These are phyloP conservation scores for Hippoglossus hippoglossus DNA, from an alignment of 2,797 vertebrate species.

Conservation along the genomic window DNA sequence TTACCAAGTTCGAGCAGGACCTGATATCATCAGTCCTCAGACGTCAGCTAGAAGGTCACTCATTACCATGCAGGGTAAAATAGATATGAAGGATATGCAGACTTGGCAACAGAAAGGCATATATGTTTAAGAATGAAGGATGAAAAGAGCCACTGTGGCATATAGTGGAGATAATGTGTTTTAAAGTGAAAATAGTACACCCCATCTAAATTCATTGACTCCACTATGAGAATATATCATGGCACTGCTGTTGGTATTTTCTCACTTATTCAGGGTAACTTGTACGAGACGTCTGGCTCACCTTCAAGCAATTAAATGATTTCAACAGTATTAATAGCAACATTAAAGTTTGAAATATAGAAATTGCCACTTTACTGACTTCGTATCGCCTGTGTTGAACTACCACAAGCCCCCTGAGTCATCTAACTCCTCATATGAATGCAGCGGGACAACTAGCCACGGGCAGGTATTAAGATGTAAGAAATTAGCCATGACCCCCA, in stretches of 20 bases:
- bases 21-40: slow-evolving; percentile 51
- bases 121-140: slow-evolving; percentile 23
- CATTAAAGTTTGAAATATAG: not conserved
- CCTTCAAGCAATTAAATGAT: not conserved
- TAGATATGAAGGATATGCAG: slow-evolving; percentile 32
- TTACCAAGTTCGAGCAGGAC: slow-evolving; percentile 44
- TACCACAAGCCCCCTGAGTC: slow-evolving; percentile 8
- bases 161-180: slow-evolving; percentile 28
- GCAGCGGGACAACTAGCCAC: slow-evolving; percentile 38
- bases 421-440: slow-evolving; percentile 37
- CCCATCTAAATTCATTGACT: slow-evolving; percentile 14
- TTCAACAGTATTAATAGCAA: not conserved
- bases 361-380: slow-evolving; percentile 4
- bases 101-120: slow-evolving; percentile 64
- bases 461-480: slow-evolving; percentile 45
- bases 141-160: slow-evolving; percentile 13
- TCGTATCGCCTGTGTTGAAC: slow-evolving; percentile 12
- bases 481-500: slow-evolving; percentile 51
- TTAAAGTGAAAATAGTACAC: slow-evolving; percentile 13
- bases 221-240: not conserved
- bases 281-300: not conserved
- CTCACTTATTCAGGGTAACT: not conserved
- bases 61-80: slow-evolving; percentile 53
- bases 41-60: slow-evolving; percentile 51
- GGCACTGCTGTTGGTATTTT: not conserved